These are phyloP conservation scores for Pomacea canaliculata DNA, from an alignment of 2,888 invertebrate species.

Conservation along the genomic window DNA sequence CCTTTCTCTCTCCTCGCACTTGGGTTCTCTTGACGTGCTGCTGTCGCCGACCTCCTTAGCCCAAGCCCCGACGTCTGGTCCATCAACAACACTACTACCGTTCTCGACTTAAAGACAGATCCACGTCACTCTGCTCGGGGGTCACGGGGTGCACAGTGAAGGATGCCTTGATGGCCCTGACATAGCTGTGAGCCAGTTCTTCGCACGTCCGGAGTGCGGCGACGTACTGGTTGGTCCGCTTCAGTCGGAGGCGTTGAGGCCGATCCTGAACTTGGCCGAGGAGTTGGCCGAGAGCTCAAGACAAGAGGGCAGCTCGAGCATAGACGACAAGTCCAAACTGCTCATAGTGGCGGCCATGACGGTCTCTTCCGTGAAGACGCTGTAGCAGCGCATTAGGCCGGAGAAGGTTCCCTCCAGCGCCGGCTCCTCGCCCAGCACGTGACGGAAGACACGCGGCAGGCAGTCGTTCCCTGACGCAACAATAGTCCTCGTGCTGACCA, in stretches of 20 bases:
- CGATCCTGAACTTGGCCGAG: constrained; percentile 39
- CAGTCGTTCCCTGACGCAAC: constrained; percentile 27
- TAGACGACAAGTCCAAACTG: constrained; percentile 12
- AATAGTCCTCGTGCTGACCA: constrained; percentile 23
- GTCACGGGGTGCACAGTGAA: constrained; percentile 42
- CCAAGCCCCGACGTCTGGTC: neutral
- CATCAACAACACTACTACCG: neutral
- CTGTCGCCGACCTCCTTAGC: neutral
- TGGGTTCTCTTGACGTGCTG: neutral
- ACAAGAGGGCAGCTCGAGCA: constrained; percentile 30
- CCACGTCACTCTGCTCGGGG: constrained; percentile 28
- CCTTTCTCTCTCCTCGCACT: neutral
- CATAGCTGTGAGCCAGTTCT: constrained; percentile 38
- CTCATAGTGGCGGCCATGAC: constrained; percentile 45
- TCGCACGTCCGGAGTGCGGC: constrained; percentile 46
- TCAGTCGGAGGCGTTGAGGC: constrained; percentile 44
- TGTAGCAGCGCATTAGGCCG: constrained; percentile 38
- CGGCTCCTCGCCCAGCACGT: constrained; percentile 47
- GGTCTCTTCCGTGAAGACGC: constrained; percentile 43
- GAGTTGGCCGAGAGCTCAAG: constrained; percentile 46
- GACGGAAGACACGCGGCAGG: constrained; percentile 40
- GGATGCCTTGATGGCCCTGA: constrained; percentile 44
- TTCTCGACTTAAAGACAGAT: constrained; percentile 27
- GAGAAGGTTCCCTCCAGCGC: constrained; percentile 40
- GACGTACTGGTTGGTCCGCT: constrained; percentile 37